These are phyloP conservation scores for Mactromeris polynyma DNA, from an alignment of 2,888 invertebrate genomes.

Conservation along the genomic window DNA sequence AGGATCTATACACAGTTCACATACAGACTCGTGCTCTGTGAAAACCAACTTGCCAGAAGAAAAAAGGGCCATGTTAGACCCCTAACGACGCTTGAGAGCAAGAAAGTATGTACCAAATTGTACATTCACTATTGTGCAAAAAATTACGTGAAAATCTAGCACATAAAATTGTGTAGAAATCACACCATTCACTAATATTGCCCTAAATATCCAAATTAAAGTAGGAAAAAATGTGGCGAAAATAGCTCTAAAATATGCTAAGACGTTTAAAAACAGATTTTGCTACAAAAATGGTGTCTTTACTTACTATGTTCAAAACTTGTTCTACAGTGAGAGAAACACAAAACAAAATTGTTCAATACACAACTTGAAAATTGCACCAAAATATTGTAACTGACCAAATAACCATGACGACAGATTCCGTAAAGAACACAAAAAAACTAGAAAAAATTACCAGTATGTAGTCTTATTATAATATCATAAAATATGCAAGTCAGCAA, in stretches of 20 bases:
- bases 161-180: not conserved
- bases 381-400: constrained; percentile 9
- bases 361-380: constrained; percentile 21
- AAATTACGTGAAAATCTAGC: no score
- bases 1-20: no score
- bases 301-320: not conserved
- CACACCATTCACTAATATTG: not conserved
- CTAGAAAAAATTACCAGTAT: not conserved
- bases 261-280: not conserved
- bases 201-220: not conserved
- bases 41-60: no score
- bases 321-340: not conserved
- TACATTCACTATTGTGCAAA: no score
- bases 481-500: not conserved
- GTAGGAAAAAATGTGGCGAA: not conserved
- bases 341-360: not conserved
- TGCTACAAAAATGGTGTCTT: not conserved
- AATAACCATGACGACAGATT: not conserved
- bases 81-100: no score
- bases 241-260: not conserved
- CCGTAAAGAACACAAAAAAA: constrained; percentile 9
- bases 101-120: no score
- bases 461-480: not conserved
- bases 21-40: no score
- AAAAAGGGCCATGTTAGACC: no score